These are phyloP conservation scores for Bicyclus anynana DNA, from an alignment of 1,140 invertebrate genomes.

Conservation along the genomic window DNA sequence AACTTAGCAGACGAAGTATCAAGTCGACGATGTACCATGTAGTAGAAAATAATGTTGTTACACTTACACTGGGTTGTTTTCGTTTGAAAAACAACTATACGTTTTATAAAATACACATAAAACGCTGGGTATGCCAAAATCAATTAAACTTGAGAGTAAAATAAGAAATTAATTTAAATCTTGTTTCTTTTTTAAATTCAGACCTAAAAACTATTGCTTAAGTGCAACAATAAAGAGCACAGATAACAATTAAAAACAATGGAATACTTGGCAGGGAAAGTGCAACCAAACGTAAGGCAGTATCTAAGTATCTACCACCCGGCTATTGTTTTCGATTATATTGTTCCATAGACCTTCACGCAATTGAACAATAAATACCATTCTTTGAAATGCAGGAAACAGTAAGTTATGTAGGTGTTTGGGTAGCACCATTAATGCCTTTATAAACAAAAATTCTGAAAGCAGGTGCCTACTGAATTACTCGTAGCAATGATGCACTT, in stretches of 20 bases:
- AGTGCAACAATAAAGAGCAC: slow-evolving; percentile 35
- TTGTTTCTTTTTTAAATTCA: neutral
- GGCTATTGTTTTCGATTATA: slow-evolving; percentile 59
- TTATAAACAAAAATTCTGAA: no score
- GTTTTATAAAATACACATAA: no score
- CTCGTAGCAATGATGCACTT: no score
- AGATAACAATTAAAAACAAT: slow-evolving; percentile 63
- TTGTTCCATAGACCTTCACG: slow-evolving; percentile 68
- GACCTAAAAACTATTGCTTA: slow-evolving; percentile 31
- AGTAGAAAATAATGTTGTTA: no score
- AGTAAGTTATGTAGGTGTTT: neutral
- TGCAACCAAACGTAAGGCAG: slow-evolving; percentile 40
- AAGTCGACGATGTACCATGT: no score
- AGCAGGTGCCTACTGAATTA: no score
- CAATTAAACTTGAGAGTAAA: no score
- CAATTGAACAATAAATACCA: slow-evolving; percentile 40
- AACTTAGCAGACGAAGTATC: no score
- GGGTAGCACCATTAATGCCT: neutral
- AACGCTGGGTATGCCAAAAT: no score
- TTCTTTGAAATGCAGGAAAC: slow-evolving; percentile 24
- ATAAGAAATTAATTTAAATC: no score
- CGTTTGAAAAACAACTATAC: no score
- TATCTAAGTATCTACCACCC: slow-evolving; percentile 32
- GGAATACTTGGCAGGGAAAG: slow-evolving; percentile 59
- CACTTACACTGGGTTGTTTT: no score